Percentiles rank a stretch among this genome's conserved stretches.
Evolutionary conservation across 2,888 invertebrate species (phyloP).

Genomic region (Campopleginae sp.): DNA sequence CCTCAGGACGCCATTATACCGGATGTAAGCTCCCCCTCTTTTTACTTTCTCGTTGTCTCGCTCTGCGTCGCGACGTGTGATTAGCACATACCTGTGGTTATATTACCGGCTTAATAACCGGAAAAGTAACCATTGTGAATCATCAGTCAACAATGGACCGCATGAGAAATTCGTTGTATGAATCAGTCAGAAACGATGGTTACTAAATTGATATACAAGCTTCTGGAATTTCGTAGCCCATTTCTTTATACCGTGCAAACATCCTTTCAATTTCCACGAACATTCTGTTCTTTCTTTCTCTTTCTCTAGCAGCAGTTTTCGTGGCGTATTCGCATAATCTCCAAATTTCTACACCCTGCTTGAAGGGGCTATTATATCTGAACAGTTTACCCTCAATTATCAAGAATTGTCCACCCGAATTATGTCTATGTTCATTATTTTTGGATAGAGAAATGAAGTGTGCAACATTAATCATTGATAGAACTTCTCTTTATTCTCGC

Average conservation of each 20-base stretch:
- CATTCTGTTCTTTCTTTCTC: not conserved
- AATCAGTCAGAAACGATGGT: not conserved
- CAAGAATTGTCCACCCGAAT: too few relatives aligned
- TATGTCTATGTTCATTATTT: too few relatives aligned
- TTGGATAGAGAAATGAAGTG: too few relatives aligned
- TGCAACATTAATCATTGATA: too few relatives aligned
- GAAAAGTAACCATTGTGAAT: not conserved
- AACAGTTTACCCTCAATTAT: too few relatives aligned
- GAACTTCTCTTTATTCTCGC: too few relatives aligned
- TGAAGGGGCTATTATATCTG: too few relatives aligned
- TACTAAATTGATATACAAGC: not conserved
- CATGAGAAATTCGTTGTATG: not conserved
- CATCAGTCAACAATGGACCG: not conserved
- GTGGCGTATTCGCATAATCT: too few relatives aligned
- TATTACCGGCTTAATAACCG: conserved; percentile 19
- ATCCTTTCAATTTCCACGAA: not conserved
- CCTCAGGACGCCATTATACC: conserved; percentile 82
- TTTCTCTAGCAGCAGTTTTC: not conserved
- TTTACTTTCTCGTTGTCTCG: not conserved
- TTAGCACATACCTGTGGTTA: conserved; percentile 1
- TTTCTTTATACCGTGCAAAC: not conserved
- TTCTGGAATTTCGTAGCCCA: not conserved
- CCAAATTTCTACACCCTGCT: too few relatives aligned
- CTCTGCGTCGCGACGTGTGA: not conserved
- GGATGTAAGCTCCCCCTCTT: conserved; percentile 73